phyloP scores from a whole-genome alignment of 2,113 vertebrate genomes.

The Azemiops feae region DNA sequence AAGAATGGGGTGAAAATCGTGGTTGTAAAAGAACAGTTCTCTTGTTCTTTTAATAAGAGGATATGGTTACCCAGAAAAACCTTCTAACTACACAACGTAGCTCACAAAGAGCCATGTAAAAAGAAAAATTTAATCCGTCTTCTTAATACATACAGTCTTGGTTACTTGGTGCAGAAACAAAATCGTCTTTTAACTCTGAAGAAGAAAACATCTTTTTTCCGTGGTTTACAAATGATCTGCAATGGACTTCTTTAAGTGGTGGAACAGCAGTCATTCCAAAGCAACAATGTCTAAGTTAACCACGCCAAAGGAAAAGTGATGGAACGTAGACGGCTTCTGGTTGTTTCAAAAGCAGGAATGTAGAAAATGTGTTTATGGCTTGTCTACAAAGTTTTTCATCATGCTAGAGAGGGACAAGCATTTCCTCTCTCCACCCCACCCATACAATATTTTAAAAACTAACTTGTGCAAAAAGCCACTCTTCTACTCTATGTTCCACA shows the following conservation, averaged over 20 bases:
- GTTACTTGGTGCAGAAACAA: neutral
- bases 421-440: neutral
- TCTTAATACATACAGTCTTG: neutral
- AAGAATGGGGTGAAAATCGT: neutral
- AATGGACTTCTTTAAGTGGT: neutral
- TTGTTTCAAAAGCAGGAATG: neutral
- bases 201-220: neutral
- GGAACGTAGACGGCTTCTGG: neutral
- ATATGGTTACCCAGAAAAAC: neutral
- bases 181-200: neutral
- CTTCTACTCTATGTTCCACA: neutral
- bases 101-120: neutral
- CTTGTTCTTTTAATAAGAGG: neutral
- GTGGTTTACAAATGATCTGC: neutral
- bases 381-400: neutral
- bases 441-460: neutral
- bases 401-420: neutral
- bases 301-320: neutral
- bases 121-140: neutral
- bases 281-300: neutral
- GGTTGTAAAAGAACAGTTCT: neutral
- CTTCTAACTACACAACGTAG: neutral
- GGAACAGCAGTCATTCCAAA: neutral
- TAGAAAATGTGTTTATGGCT: neutral
- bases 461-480: too few relatives aligned